Evolutionary conservation across 2,113 vertebrate species (phyloP).

Genomic region (Petromus typicus): DNA sequence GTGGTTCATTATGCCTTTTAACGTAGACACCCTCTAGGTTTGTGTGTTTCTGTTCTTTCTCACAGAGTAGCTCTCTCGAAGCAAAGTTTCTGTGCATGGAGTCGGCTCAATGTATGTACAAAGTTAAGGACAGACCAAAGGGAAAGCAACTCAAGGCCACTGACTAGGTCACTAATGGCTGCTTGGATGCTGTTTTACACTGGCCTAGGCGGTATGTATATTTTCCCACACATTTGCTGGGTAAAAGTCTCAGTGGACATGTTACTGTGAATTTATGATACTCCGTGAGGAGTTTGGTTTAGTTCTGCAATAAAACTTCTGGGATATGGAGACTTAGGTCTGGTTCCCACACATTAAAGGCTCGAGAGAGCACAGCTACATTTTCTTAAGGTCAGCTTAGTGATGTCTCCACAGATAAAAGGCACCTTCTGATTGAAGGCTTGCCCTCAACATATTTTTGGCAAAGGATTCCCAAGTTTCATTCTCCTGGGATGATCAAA

Average conservation of each 20-base stretch:
- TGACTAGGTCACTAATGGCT: conserved; percentile 8
- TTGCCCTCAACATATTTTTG: conserved; percentile 63
- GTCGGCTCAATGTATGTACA: conserved; percentile 38
- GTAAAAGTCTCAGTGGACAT: conserved; percentile 41
- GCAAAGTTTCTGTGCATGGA: neutral
- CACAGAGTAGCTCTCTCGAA: conserved; percentile 18
- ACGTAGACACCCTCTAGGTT: conserved; percentile 34
- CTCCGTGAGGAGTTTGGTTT: conserved; percentile 56
- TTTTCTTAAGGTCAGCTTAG: conserved; percentile 54
- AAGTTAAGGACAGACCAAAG: neutral
- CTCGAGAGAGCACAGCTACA: neutral
- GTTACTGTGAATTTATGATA: conserved; percentile 60
- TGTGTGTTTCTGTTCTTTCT: conserved; percentile 54
- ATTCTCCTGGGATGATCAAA: conserved; percentile 48
- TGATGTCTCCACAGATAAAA: conserved; percentile 66
- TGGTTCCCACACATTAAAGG: conserved; percentile 73
- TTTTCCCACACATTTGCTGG: conserved; percentile 42
- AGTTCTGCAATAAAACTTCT: conserved; percentile 68
- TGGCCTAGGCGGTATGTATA: neutral
- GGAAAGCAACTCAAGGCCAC: neutral
- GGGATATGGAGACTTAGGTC: conserved; percentile 54
- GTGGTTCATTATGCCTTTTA: conserved; percentile 53
- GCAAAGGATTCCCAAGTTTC: conserved; percentile 52
- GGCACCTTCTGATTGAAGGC: conserved; percentile 54
- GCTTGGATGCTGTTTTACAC: neutral